phyloP scores from a whole-genome alignment of 2,888 invertebrate species.

The Hermodice carunculata region DNA sequence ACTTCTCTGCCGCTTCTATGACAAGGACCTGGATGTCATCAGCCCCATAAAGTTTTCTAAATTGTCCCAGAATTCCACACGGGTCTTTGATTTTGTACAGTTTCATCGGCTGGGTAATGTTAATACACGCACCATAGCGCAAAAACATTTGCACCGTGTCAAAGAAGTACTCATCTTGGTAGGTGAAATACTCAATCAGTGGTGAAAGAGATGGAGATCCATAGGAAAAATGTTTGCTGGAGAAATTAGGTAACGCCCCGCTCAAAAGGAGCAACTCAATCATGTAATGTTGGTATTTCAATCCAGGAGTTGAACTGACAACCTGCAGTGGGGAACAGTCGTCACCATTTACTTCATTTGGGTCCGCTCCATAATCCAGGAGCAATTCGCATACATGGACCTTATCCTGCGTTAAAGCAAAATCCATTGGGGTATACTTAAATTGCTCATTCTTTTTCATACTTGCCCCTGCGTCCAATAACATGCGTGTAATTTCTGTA shows the following conservation, averaged over 20 bases:
- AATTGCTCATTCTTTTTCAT: conserved; percentile 76
- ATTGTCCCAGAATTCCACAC: conserved; percentile 26
- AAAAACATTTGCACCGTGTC: conserved; percentile 80
- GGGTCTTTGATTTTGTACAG: conserved; percentile 31
- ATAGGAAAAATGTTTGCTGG: conserved; percentile 72
- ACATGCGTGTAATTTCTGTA: conserved; percentile 79
- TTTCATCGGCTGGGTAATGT: conserved; percentile 72
- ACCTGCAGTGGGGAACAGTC: conserved; percentile 69
- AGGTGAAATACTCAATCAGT: conserved; percentile 84
- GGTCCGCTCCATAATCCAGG: conserved; percentile 70
- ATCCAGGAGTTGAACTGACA: conserved; percentile 62
- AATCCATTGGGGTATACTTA: conserved; percentile 84
- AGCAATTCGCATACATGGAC: conserved; percentile 60
- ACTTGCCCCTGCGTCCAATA: conserved; percentile 86
- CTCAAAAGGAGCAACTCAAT: conserved; percentile 54
- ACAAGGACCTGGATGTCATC: conserved; percentile 29
- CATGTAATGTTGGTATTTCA: conserved; percentile 54
- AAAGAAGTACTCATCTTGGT: conserved; percentile 77
- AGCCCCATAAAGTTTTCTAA: conserved; percentile 22
- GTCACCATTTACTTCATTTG: conserved; percentile 69
- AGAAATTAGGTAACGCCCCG: conserved; percentile 60
- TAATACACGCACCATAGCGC: conserved; percentile 78
- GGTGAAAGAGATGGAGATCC: conserved; percentile 80
- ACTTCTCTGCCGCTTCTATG: conserved; percentile 23
- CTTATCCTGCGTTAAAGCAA: conserved; percentile 79